Base-by-base conservation (phyloP, 2,797 vertebrate genomes). In the Rhinoraja longicauda region DNA sequence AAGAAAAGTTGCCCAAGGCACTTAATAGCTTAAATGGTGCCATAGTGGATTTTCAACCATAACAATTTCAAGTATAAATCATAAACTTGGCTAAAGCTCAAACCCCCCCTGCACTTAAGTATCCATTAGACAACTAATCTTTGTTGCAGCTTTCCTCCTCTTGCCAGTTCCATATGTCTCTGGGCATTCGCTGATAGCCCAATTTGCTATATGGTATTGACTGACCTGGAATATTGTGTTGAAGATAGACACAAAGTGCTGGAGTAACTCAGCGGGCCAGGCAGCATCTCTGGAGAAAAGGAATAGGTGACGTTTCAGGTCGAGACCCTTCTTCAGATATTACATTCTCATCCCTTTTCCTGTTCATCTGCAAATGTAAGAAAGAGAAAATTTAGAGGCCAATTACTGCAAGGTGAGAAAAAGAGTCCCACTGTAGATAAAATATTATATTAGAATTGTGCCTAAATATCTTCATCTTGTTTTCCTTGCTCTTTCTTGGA, bases 51-150 rank as follows among this genome's bases (percentile, higher is more conserved):
- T 84, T 84, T 57, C 26, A 57, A 84, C 53, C 53, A 29, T 84
- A 26, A n/a, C 29, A 3, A n/a, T 59, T 29, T 62, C 53, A 62
- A 59, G 53, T 59, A n/a, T 57, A n/a, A 84, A 84, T 57, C 26
- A 84, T 62, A 84, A 84, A 84, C 81, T 84, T 57, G 53, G 24
- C 53, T 57, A 84, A 59, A 82, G 29, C 81, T 82, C 21, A 82
- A 82, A 82, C 45, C 12, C 9, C 9, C 53, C 29, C 59, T 59
- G 57, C 81, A n/a, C 81, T 84, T 26, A 13, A 57, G 13, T 84
- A 62, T 57, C 59, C 78, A 53, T 84, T 84, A n/a, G 57, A 84
- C 81, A 84, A 4, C 81, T n/a, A 57, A 29, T 59, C 29, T 10
- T 62, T 6, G 4, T 62, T 57, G 15, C 26, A n/a, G 81, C 24